Evolutionary conservation across 2,113 vertebrate genomes (phyloP).

Genomic region (Platysternon megacephalum): DNA sequence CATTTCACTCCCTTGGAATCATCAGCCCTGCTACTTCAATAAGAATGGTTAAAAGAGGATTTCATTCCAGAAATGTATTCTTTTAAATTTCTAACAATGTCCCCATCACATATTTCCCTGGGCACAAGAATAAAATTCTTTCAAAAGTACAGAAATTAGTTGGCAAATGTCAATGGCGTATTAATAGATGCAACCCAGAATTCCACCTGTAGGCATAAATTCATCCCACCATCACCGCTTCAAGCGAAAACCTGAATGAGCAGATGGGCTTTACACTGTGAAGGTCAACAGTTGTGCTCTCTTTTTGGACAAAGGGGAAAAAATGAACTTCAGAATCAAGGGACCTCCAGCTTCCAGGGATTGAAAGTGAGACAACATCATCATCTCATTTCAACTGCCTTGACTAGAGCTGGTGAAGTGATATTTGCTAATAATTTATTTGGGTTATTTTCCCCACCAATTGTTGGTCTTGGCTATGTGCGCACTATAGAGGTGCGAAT

Average conservation of each 20-base stretch:
- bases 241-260: slow-evolving; percentile 59
- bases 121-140: slow-evolving; percentile 57
- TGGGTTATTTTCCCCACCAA: neutral
- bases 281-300: slow-evolving; percentile 67
- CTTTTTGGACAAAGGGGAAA: neutral
- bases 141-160: slow-evolving; percentile 27
- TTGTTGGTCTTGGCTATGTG: neutral
- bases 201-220: slow-evolving; percentile 58
- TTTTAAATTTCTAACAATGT: slow-evolving; percentile 4
- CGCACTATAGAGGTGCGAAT: neutral
- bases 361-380: neutral
- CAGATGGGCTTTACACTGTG: slow-evolving; percentile 47
- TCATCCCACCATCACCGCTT: slow-evolving; percentile 36
- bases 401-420: neutral
- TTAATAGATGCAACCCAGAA: slow-evolving; percentile 55
- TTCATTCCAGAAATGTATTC: slow-evolving; percentile 49
- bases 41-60: slow-evolving; percentile 55
- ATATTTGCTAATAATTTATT: neutral
- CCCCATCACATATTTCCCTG: slow-evolving; percentile 59
- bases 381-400: neutral
- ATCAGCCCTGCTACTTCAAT: slow-evolving; percentile 42
- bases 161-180: slow-evolving; percentile 61
- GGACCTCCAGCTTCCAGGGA: neutral
- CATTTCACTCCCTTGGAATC: slow-evolving; percentile 30
- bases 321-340: neutral